Conservation (phyloP, 2,888 invertebrate genomes). For the Limnephilus rhombicus region DNA sequence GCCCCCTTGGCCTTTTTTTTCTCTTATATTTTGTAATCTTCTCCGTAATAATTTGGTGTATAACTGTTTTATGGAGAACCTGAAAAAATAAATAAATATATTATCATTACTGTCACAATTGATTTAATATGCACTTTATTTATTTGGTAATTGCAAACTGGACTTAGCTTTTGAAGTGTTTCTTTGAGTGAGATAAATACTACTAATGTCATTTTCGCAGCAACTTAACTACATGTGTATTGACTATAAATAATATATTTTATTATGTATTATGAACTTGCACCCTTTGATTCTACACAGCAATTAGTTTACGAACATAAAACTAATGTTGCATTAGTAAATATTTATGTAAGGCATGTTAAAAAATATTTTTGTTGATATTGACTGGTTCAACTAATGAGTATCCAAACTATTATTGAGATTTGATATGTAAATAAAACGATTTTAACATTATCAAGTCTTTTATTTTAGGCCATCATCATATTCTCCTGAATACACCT, state of each 20-base stretch:
- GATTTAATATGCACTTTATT: too few relatives aligned
- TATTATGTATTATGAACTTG: background rate
- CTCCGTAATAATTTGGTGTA: too few relatives aligned
- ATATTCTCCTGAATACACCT: background rate
- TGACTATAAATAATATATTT: background rate
- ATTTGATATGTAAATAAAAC: conserved; percentile 34
- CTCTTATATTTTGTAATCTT: too few relatives aligned
- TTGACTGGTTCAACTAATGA: conserved; percentile 1
- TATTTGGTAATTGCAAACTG: background rate
- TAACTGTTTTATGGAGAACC: too few relatives aligned
- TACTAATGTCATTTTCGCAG: background rate
- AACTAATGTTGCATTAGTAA: background rate
- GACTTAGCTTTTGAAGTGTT: background rate
- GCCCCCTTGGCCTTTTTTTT: too few relatives aligned
- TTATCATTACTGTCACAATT: too few relatives aligned
- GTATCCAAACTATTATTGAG: conserved; percentile 20
- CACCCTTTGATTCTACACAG: conserved; percentile 1
- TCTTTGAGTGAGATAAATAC: background rate
- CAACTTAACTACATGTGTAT: background rate
- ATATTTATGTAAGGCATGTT: background rate
- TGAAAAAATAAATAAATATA: too few relatives aligned
- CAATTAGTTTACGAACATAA: background rate
- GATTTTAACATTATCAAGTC: conserved; percentile 10
- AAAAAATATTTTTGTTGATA: background rate
- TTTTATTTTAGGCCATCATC: background rate